Conservation (phyloP, 2,797 vertebrate genomes). For the Carduelis carduelis region DNA sequence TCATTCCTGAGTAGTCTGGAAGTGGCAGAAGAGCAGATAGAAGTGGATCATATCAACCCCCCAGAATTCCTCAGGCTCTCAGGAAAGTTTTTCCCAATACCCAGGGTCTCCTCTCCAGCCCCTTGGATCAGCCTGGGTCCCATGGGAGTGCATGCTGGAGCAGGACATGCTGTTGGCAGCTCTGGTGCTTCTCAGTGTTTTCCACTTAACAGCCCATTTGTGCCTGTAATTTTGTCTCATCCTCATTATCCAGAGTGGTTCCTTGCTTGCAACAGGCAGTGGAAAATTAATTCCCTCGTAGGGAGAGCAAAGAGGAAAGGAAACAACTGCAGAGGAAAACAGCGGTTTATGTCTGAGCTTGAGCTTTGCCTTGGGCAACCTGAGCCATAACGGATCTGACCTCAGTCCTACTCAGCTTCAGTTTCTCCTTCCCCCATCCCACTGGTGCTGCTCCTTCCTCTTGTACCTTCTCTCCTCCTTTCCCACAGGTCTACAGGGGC, state of each 20-base stretch:
- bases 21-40: neutral
- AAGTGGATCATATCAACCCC: neutral
- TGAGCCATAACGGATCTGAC: rapidly evolving
- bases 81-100: neutral
- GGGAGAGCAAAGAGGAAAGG: neutral
- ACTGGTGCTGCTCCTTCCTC: neutral
- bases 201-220: neutral
- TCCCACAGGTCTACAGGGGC: constrained; percentile 81
- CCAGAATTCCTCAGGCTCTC: neutral
- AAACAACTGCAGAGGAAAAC: neutral
- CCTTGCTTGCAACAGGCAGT: neutral
- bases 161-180: neutral
- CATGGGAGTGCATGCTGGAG: rapidly evolving
- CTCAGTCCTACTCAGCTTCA: neutral
- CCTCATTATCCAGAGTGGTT: neutral
- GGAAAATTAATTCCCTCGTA: neutral
- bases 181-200: neutral
- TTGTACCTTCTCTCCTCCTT: neutral
- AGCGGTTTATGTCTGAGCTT: neutral
- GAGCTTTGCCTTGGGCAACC: neutral
- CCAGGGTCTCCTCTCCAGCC: neutral
- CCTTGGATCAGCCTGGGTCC: neutral
- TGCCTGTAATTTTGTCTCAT: neutral
- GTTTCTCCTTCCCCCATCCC: neutral
- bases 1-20: neutral